Conservation (phyloP, 2,797 vertebrate genomes). For the Potorous gilbertii region DNA sequence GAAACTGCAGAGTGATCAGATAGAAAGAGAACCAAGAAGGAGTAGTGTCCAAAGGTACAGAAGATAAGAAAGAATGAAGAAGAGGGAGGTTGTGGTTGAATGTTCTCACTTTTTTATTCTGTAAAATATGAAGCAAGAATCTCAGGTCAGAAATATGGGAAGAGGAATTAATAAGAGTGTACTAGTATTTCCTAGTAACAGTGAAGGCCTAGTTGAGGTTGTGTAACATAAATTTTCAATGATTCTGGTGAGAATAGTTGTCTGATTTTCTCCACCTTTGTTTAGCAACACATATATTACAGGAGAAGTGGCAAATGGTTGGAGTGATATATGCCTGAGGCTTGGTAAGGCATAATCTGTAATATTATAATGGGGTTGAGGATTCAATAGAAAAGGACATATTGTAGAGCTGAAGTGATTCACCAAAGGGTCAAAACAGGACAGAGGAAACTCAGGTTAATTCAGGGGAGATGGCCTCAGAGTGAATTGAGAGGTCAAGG, state of each 20-base stretch:
- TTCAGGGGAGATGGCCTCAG: background rate
- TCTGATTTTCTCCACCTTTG: background rate
- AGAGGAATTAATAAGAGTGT: background rate
- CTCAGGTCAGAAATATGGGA: background rate
- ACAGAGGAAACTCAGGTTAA: background rate
- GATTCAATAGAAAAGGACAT: background rate
- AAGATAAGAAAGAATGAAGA: background rate
- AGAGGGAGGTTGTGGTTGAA: background rate
- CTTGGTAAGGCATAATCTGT: background rate
- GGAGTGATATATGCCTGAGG: background rate
- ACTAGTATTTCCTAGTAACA: background rate
- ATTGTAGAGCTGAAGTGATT: background rate
- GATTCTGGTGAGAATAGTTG: background rate
- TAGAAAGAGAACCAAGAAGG: background rate
- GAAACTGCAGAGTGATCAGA: background rate
- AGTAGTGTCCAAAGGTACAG: background rate
- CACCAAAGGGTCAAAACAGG: background rate
- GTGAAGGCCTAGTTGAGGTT: background rate
- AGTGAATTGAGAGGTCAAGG: background rate
- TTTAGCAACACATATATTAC: background rate
- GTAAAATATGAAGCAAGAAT: background rate
- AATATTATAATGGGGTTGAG: background rate
- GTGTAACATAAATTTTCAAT: background rate
- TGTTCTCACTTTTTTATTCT: background rate
- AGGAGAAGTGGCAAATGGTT: background rate